These are phyloP conservation scores for Microcebus griseorufus DNA, from an alignment of 2,113 vertebrate genomes.

Conservation along the genomic window DNA sequence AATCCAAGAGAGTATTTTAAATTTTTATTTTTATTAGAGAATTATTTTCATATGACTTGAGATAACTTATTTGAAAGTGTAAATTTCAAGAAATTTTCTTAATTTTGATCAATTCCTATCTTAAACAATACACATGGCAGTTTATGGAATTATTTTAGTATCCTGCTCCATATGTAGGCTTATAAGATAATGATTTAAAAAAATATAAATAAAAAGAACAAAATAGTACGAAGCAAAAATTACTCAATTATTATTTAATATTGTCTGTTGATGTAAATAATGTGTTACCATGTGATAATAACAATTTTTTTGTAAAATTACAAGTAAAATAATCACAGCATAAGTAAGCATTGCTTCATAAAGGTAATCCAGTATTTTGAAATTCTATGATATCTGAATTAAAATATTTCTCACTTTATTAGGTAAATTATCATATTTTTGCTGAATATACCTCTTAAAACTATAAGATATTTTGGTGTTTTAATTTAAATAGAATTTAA, in stretches of 20 bases:
- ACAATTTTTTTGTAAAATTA: no score
- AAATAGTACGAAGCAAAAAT: not conserved
- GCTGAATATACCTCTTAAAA: not conserved
- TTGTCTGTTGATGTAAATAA: not conserved
- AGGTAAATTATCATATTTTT: not conserved
- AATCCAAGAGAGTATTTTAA: not conserved
- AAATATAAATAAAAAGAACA: not conserved
- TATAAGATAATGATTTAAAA: not conserved
- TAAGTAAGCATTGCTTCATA: not conserved
- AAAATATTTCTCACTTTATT: not conserved
- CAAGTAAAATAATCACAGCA: no score
- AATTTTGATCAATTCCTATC: not conserved
- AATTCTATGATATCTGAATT: not conserved
- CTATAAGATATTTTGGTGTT: not conserved
- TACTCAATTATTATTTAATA: not conserved
- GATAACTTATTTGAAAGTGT: not conserved
- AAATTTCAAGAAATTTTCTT: not conserved
- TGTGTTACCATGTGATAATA: not conserved
- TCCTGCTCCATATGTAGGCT: not conserved
- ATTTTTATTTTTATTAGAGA: not conserved
- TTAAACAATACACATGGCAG: not conserved
- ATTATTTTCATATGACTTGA: not conserved
- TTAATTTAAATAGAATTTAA: not conserved
- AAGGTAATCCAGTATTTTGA: not conserved
- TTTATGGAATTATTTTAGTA: not conserved